Base-by-base conservation (phyloP, 2,888 invertebrate genomes). In the Heliconius cydno region DNA sequence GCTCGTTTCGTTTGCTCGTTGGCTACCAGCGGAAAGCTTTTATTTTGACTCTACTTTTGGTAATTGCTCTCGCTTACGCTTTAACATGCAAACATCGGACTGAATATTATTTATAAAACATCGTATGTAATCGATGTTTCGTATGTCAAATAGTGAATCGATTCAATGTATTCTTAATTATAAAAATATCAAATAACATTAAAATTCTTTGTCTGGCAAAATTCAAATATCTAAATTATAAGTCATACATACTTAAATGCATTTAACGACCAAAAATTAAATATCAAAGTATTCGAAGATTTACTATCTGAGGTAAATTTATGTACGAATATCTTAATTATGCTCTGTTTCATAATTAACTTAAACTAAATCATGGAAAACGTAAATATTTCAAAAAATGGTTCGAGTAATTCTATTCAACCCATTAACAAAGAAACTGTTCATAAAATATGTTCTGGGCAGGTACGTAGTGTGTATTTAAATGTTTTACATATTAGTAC, bases 361-460 rank as follows among this genome's bases (percentile, higher is more conserved):
- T 22, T 2, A 28, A 74, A 30, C 10, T 38, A 46, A 65, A 80
- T 77, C 34, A 82, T 82, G 80, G 77, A 79, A 28, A 78, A 79
- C 57, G n/a, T 6, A 10, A 77, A 79, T 70, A 76, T 76, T 78
- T 67, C 78, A 52, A 78, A 70, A 57, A 80, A 70, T 46, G 34
- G 68, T 57, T 5, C 66, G 38, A 73, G 83, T 68, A 94, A 94
- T 80, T 87, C 92, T 81, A 97, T 97, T 77, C 95, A 96, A 89
- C 96, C 97, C 0, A 98, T 98, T 84, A 96, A 96, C 86, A 96
- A 95, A 85, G 96, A 97, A 82, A 96, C 97, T 10, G 97, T 98
- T 10, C 98, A 98, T 90, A 96, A 96, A 92, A 98, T 98, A 90
- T 98, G 98, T 91, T 98, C 98, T 12, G 98, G 98, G 25, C 98